These are phyloP conservation scores for Rhinichthys osculus DNA, from an alignment of 2,797 vertebrate genomes.

Conservation along the genomic window DNA sequence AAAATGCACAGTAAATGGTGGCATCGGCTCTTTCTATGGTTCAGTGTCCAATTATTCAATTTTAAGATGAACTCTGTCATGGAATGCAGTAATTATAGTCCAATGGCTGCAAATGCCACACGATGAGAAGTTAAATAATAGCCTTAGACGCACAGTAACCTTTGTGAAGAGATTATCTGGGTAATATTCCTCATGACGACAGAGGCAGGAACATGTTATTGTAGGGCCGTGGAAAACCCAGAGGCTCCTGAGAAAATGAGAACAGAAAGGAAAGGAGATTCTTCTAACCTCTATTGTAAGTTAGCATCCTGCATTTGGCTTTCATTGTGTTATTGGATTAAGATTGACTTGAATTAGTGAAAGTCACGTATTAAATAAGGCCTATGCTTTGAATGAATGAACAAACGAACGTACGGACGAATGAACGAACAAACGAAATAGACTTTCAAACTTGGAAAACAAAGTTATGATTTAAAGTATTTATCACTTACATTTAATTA, in stretches of 20 bases:
- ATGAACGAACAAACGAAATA: neutral
- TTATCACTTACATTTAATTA: neutral
- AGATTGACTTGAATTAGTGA: neutral
- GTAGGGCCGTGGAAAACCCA: constrained; percentile 38
- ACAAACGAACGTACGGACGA: no score
- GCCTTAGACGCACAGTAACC: constrained; percentile 72
- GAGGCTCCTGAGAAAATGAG: constrained; percentile 38
- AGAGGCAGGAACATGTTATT: constrained; percentile 50
- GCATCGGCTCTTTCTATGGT: constrained; percentile 64
- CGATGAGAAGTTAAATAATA: constrained; percentile 75
- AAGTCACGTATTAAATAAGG: neutral
- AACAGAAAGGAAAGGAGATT: constrained; percentile 33
- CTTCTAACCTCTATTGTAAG: constrained; percentile 19
- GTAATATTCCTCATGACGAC: constrained; percentile 65
- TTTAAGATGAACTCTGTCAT: constrained; percentile 70
- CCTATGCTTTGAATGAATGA: no score
- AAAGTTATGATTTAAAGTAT: neutral
- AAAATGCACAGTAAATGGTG: constrained; percentile 65
- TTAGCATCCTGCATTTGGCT: constrained; percentile 11
- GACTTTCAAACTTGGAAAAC: neutral
- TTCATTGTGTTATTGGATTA: constrained; percentile 23
- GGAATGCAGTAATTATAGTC: constrained; percentile 76
- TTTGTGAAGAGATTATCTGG: constrained; percentile 68
- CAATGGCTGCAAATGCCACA: constrained; percentile 72
- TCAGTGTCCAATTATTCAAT: constrained; percentile 76